These are phyloP conservation scores for Celastrina argiolus DNA, from an alignment of 2,888 invertebrate genomes.

Conservation along the genomic window DNA sequence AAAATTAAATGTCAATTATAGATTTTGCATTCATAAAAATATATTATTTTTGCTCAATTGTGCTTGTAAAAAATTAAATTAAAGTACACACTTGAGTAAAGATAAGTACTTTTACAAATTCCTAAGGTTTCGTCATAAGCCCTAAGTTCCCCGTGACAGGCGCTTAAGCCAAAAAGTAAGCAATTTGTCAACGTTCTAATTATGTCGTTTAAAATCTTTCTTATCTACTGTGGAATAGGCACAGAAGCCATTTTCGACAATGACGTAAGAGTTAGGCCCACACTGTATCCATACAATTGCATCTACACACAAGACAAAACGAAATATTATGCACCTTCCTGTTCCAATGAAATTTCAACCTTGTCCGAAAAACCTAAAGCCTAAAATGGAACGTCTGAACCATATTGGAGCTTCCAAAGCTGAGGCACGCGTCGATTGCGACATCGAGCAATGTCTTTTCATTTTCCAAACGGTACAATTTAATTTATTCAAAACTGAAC, in stretches of 20 bases:
- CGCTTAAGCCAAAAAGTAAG: conserved; percentile 28
- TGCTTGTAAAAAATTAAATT: no score
- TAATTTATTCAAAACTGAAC: conserved; percentile 33
- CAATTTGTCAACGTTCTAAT: conserved; percentile 30
- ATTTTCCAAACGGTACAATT: conserved; percentile 51
- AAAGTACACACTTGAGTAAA: no score
- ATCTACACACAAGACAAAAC: conserved; percentile 23
- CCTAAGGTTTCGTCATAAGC: neutral
- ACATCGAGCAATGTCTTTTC: conserved; percentile 49
- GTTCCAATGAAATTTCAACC: conserved; percentile 32
- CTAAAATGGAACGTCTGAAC: conserved; percentile 36
- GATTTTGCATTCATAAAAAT: no score
- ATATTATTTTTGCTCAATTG: no score
- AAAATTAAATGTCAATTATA: neutral
- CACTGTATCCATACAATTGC: conserved; percentile 36
- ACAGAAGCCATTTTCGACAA: conserved; percentile 29
- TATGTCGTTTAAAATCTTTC: conserved; percentile 39
- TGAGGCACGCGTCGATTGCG: conserved; percentile 67
- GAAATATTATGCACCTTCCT: conserved; percentile 19
- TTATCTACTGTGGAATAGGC: conserved; percentile 33
- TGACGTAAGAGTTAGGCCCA: conserved; percentile 60
- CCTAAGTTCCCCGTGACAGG: conserved; percentile 23
- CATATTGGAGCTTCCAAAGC: conserved; percentile 39
- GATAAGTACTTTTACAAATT: neutral
- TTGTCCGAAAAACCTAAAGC: conserved; percentile 36